Evolutionary conservation across 2,113 vertebrate species (phyloP), one percentile per base, ranked within the genome.

Genomic region (Solea solea): DNA sequence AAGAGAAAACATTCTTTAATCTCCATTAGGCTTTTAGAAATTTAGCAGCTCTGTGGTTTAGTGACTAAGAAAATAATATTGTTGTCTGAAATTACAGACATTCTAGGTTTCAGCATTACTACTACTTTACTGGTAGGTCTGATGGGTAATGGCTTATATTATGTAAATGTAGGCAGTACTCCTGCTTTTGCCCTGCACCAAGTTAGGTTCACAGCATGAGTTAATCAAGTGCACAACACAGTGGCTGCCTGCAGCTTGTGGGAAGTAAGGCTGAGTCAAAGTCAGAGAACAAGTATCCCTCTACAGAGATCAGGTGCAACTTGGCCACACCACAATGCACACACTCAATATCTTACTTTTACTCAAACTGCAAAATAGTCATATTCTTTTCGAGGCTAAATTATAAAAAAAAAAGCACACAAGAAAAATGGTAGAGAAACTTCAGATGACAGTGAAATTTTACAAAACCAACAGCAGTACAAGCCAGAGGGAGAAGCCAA

Each of bases 11-110:
- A 34, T 3, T 34, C 0, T 34, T 34, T 4, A 34, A 34, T 34
- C 34, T 2, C 34, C 2, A 34, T 34, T 34, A 34, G 34, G 34
- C 34, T 34, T 34, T 71, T 71, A 13, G 51, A 70, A 72, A 64
- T 71, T 63, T 55, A 61, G 9, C 48, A 54, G 70, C 49, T 83
- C 46, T 66, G 51, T 54, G 57, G 6, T 40, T 56, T 1, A 7
- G 48, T 9, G 2, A 51, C n/a, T 65, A 49, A 25, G 16, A 53
- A 45, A 57, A 59, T 40, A 52, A 42, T n/a, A 42, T 45, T 50
- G 56, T 25, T n/a, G 7, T 48, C 69, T 49, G 25, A 40, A 16
- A 64, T 39, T 54, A 50, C 2, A 64, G 42, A 16, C 25, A 15
- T 39, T 42, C 46, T 12, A 11, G 0, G 15, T 59, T 14, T 77